Conservation (phyloP, 1,140 invertebrate genomes). For the Vollenhovia emeryi region DNA sequence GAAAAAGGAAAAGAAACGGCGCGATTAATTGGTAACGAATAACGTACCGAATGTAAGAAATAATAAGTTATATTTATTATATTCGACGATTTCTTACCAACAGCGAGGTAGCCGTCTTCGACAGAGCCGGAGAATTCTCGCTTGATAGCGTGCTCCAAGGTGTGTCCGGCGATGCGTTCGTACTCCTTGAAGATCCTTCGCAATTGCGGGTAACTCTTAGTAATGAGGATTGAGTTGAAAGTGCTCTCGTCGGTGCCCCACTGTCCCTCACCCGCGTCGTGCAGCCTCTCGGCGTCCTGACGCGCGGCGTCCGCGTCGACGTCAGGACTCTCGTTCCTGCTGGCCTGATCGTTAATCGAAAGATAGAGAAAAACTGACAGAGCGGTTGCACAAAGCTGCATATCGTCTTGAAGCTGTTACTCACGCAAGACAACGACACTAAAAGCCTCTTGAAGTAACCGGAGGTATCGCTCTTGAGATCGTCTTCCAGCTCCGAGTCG, state of each 20-base stretch:
- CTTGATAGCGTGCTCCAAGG: constrained; percentile 95
- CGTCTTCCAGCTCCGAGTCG: constrained; percentile 91
- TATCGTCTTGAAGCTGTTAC: constrained; percentile 76
- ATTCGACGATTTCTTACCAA: constrained; percentile 87
- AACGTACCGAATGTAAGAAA: neutral
- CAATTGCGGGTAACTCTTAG: constrained; percentile 93
- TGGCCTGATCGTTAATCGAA: constrained; percentile 77
- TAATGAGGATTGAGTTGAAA: constrained; percentile 93
- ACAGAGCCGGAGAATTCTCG: constrained; percentile 95
- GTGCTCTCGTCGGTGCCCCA: constrained; percentile 95
- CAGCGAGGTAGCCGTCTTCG: constrained; percentile 93
- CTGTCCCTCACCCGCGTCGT: constrained; percentile 91
- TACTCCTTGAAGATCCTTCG: constrained; percentile 93
- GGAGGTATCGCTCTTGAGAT: constrained; percentile 94
- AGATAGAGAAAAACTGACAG: constrained; percentile 8
- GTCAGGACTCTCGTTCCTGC: constrained; percentile 84
- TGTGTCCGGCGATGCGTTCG: constrained; percentile 90
- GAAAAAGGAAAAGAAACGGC: neutral
- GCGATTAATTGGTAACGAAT: neutral
- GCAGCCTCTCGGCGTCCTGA: constrained; percentile 90
- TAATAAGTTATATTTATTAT: neutral
- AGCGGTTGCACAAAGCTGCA: neutral
- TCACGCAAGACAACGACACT: constrained; percentile 90
- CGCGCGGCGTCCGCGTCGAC: constrained; percentile 89
- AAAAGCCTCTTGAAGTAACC: constrained; percentile 94